These are phyloP conservation scores for Ooceraea biroi DNA, from an alignment of 1,140 invertebrate genomes.

Conservation along the genomic window DNA sequence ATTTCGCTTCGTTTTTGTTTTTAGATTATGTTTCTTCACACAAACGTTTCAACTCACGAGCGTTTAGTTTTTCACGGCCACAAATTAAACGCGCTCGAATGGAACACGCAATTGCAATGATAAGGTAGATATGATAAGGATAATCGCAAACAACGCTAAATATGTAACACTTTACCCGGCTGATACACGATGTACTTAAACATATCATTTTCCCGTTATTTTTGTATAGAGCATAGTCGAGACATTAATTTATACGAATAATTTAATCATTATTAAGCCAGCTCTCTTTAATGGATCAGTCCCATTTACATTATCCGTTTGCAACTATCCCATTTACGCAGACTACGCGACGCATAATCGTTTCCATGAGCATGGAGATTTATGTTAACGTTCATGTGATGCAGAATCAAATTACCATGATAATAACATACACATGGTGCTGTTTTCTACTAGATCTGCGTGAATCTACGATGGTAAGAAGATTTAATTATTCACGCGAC, in stretches of 20 bases:
- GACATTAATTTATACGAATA: conserved; percentile 8
- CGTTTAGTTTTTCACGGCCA: background rate
- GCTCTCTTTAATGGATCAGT: conserved; percentile 29
- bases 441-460: background rate
- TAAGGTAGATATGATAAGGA: conserved; percentile 43
- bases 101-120: background rate
- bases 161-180: background rate
- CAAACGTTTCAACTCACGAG: background rate
- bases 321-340: background rate
- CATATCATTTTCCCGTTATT: background rate
- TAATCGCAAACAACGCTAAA: conserved; percentile 2
- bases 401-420: conserved; percentile 47
- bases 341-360: conserved; percentile 6
- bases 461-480: background rate
- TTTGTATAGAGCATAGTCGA: background rate
- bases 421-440: conserved; percentile 46
- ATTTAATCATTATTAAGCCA: conserved; percentile 19
- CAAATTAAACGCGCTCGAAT: background rate
- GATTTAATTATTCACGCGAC: conserved; percentile 21
- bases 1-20: background rate
- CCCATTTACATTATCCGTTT: background rate
- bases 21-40: background rate
- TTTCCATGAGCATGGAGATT: conserved; percentile 48
- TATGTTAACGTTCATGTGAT: conserved; percentile 37
- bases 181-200: background rate